Evolutionary conservation across 2,888 invertebrate genomes (phyloP).

Genomic region (Sminthurides aquaticus): DNA sequence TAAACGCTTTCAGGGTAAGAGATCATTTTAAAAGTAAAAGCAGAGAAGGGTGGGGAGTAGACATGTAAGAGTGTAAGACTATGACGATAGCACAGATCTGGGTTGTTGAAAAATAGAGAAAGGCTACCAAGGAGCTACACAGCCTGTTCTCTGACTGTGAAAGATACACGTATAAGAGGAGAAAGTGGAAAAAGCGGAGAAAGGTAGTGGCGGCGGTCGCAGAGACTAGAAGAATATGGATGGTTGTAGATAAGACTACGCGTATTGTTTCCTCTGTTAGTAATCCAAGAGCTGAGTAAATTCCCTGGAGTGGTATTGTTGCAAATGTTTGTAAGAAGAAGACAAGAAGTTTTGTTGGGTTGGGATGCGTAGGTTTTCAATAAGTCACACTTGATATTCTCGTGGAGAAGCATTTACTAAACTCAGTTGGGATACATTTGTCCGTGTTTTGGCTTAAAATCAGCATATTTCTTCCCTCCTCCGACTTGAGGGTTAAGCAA

Average conservation of each 20-base stretch:
- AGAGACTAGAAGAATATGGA: not conserved
- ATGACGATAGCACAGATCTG: too few relatives aligned
- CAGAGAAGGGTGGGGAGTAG: too few relatives aligned
- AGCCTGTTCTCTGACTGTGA: too few relatives aligned
- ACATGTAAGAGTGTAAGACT: too few relatives aligned
- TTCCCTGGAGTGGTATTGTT: not conserved
- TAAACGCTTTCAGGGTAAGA: not conserved
- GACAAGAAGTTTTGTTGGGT: too few relatives aligned
- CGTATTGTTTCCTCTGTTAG: not conserved
- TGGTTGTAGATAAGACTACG: not conserved
- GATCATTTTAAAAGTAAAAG: too few relatives aligned
- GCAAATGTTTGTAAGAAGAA: not conserved
- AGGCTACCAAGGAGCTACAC: too few relatives aligned
- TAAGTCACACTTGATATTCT: constrained; percentile 1
- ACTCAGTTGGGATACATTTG: constrained; percentile 3
- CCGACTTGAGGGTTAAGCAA: not conserved
- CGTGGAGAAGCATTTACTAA: not conserved
- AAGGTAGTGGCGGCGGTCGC: not conserved
- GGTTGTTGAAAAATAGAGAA: too few relatives aligned
- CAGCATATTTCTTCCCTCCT: not conserved
- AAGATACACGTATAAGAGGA: not conserved
- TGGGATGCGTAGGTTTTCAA: not conserved
- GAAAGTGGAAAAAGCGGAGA: not conserved
- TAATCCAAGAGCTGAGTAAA: not conserved
- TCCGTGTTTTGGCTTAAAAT: constrained; percentile 3